A percentile compares a stretch with the other conserved stretches of the same genome.
Evolutionary conservation across 2,888 invertebrate species (phyloP).

Genomic region (Tenodera sinensis): DNA sequence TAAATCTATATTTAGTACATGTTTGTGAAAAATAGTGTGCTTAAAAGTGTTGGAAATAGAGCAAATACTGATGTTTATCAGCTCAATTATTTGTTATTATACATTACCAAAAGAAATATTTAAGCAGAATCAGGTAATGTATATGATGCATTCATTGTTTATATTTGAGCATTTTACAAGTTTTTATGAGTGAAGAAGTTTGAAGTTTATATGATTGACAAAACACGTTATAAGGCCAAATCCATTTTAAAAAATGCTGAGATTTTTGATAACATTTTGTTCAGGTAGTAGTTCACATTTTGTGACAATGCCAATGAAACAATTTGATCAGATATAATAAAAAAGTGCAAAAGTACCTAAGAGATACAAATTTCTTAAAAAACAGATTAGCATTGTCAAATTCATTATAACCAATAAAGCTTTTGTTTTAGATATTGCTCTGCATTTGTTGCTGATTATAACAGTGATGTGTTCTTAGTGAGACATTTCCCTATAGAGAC

Average conservation of each 20-base stretch:
- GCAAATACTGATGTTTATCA: not conserved
- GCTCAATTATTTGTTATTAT: not conserved
- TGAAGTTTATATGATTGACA: not conserved
- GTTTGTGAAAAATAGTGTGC: not conserved
- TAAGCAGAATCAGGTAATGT: not conserved
- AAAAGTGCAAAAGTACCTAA: not conserved
- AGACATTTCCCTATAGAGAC: not conserved
- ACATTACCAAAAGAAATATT: not conserved
- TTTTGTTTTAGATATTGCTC: not conserved
- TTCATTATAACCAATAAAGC: not conserved
- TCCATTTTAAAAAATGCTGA: not conserved
- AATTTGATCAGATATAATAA: not conserved
- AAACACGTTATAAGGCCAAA: not conserved
- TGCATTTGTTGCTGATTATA: not conserved
- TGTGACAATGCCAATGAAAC: not conserved
- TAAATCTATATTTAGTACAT: not conserved
- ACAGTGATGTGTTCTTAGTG: not conserved
- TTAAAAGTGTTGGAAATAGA: not conserved
- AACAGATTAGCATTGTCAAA: not conserved
- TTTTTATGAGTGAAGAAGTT: not conserved
- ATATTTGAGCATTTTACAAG: not conserved
- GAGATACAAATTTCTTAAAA: not conserved
- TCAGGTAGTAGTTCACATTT: not conserved
- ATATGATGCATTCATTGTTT: not conserved
- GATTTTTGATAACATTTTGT: not conserved